Percentiles rank a stretch among this genome's conserved stretches.
Evolutionary conservation across 2,113 vertebrate genomes (phyloP).

Genomic region (Charadrius vociferus): DNA sequence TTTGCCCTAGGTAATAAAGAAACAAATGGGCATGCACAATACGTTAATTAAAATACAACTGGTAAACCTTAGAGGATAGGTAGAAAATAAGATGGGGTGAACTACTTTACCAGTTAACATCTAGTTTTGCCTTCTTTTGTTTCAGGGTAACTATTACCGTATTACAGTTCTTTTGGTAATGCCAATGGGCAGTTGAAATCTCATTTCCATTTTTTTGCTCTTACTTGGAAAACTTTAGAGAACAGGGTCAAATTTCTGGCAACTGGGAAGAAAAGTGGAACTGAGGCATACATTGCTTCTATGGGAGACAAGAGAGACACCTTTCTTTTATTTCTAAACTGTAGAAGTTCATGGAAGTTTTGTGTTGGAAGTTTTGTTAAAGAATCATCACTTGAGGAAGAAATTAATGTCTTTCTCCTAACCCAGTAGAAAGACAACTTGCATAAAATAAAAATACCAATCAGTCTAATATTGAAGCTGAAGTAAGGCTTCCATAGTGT

Average conservation of each 20-base stretch:
- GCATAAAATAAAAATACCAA: not conserved
- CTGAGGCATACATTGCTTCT: not conserved
- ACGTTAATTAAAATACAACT: not conserved
- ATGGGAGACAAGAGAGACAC: not conserved
- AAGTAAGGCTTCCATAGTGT: not conserved
- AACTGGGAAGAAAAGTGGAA: not conserved
- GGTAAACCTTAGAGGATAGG: not conserved
- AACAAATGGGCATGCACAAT: accelerated
- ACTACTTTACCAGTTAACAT: not conserved
- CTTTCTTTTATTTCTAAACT: not conserved
- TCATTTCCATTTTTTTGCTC: not conserved
- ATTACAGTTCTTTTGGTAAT: not conserved
- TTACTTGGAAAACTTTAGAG: not conserved
- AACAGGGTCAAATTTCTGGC: not conserved
- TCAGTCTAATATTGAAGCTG: not conserved
- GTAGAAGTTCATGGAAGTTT: not conserved
- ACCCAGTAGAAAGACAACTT: not conserved
- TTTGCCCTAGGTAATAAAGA: not conserved
- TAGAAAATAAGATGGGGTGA: not conserved
- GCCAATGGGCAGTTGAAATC: not conserved
- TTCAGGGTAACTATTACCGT: not conserved
- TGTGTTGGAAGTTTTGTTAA: not conserved
- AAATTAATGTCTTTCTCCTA: not conserved
- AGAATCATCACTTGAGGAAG: not conserved
- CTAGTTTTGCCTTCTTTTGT: not conserved